These are phyloP conservation scores for Taxidea taxus DNA, from an alignment of 2,113 vertebrate species.

Conservation along the genomic window DNA sequence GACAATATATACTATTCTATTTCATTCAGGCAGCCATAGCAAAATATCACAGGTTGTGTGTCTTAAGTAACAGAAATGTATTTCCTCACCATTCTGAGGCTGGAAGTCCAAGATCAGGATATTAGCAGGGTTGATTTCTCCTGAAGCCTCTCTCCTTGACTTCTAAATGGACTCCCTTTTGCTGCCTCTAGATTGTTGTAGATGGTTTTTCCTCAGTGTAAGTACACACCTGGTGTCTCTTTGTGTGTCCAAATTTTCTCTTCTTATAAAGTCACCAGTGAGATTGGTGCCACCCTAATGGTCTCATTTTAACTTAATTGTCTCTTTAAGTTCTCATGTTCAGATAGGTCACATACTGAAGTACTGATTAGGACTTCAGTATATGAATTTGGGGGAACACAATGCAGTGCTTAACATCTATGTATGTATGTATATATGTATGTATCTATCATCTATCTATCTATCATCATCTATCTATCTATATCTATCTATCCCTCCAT, in stretches of 20 bases:
- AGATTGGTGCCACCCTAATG: fast-evolving
- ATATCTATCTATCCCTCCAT: too few species aligned
- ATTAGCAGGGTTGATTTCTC: not conserved
- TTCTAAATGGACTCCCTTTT: not conserved
- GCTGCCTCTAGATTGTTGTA: not conserved
- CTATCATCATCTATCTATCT: not conserved
- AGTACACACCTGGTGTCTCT: too few species aligned
- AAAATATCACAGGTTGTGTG: not conserved
- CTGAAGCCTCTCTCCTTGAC: not conserved
- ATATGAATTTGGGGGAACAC: not conserved
- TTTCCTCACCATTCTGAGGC: not conserved
- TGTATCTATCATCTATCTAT: too few species aligned
- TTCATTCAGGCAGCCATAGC: not conserved
- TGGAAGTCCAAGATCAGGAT: not conserved
- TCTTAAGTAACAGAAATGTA: not conserved
- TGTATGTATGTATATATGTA: not conserved
- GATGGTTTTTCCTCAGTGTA: not conserved
- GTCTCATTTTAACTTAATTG: not conserved
- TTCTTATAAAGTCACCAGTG: not conserved
- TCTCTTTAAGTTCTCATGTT: not conserved
- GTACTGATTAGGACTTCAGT: not conserved
- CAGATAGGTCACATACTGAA: not conserved
- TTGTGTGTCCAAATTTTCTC: not conserved
- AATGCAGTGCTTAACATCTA: not conserved
- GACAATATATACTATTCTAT: not conserved